Conservation (phyloP, 2,797 vertebrate genomes). For the Schizopygopsis pylzovi region DNA sequence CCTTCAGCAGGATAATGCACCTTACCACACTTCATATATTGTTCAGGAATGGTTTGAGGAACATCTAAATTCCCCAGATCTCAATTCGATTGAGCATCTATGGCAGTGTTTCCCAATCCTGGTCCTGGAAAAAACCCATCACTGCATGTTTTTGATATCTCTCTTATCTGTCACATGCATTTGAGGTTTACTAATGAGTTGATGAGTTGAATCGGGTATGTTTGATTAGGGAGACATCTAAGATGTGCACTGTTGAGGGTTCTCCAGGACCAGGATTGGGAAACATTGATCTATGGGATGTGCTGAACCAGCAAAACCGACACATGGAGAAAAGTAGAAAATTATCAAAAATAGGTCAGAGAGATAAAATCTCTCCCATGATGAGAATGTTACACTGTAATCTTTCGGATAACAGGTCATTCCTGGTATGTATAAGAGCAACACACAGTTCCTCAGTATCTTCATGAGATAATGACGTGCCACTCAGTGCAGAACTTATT, state of each 20-base stretch:
- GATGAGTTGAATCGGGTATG: not conserved
- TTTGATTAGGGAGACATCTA: not conserved
- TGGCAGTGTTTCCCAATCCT: not conserved
- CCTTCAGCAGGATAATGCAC: not conserved
- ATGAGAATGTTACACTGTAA: not conserved
- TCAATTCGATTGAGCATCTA: not conserved
- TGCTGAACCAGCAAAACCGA: not conserved
- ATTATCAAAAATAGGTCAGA: not conserved
- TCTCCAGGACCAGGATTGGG: not conserved
- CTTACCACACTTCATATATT: not conserved
- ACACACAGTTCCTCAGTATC: constrained; percentile 49
- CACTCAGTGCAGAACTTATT: constrained; percentile 16
- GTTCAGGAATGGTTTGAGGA: not conserved
- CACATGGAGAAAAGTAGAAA: not conserved
- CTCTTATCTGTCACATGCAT: not conserved
- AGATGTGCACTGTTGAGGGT: not conserved
- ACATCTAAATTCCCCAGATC: not conserved
- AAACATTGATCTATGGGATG: not conserved
- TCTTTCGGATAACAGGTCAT: constrained; percentile 46
- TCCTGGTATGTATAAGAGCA: constrained; percentile 29
- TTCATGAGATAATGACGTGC: constrained; percentile 51
- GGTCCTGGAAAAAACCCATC: not conserved
- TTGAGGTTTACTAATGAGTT: not conserved
- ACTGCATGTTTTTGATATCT: not conserved
- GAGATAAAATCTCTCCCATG: constrained; percentile 36